Base-by-base conservation (phyloP, 1,140 invertebrate species). In the Euura saliciscinereae region DNA sequence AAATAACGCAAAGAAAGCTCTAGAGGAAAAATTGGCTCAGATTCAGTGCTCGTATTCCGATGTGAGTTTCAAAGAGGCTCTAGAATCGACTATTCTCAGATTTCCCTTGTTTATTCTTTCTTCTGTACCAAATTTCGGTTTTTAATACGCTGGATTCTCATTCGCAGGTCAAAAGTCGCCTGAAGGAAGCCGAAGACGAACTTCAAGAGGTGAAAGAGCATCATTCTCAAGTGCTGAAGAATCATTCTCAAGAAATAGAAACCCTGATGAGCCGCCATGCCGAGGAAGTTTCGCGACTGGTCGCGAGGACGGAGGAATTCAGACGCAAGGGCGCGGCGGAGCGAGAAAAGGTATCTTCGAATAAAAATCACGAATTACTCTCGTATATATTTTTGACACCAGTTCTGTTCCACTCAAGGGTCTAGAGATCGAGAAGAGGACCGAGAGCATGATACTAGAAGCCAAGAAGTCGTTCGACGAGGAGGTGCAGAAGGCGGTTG, bases 191-290 rank as follows among this genome's bases (percentile, higher is more conserved):
- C 6, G 71, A 82, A 70, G 69, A 73, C 8, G 75, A 84, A 74
- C 69, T 83, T 44, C 77, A 83, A 43, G 46, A 72, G 13, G 72
- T 76, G 4, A 76, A 82, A 13, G 51, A 74, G n/a, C 77, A 74
- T 45, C 75, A 79, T 66, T 45, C 13, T 1, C 69, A 74, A 67
- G 64, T 72, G 3, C 11, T 80, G 11, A 69, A 80, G 43, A 77
- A 77, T 45, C 79, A 84, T 51, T 75, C 78, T 69, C 73, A 78
- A 11, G 80, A 86, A 68, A 74, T 85, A n/a, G 78, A 80, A 51
- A 71, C 70, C n/a, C 51, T 79, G 10, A 74, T 73, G n/a, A 78
- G 78, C 59, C 71, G 67, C 69, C 74, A 79, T 2, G 69, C 69
- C 8, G 75, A 82, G 59, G 82, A 86, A 71, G 72, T 78, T 11